A percentile compares a stretch with the other conserved stretches of the same genome.
Evolutionary conservation across 2,113 vertebrate species (phyloP).

Genomic region (Leucosticte australis): DNA sequence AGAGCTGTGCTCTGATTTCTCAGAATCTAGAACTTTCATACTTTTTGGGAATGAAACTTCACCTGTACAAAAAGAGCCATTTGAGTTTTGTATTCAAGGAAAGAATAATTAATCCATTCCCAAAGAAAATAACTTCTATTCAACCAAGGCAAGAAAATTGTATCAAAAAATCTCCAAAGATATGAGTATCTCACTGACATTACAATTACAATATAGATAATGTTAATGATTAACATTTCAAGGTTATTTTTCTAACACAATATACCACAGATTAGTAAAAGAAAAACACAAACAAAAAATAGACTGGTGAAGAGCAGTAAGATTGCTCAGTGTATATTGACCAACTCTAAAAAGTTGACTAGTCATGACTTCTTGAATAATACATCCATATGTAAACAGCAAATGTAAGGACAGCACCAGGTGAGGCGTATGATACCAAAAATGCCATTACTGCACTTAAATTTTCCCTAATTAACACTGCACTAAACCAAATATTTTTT

Average conservation of each 20-base stretch:
- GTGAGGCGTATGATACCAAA: not conserved
- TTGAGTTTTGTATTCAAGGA: not conserved
- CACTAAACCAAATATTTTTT: not conserved
- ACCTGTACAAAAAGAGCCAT: slow-evolving; percentile 54
- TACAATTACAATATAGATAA: not conserved
- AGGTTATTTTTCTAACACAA: not conserved
- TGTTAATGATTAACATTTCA: not conserved
- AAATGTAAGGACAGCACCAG: not conserved
- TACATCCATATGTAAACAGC: not conserved
- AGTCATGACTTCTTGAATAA: not conserved
- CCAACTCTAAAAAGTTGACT: not conserved
- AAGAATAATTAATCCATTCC: not conserved
- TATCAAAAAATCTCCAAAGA: not conserved
- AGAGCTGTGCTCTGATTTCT: slow-evolving; percentile 86
- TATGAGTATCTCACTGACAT: not conserved
- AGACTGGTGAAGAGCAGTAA: not conserved
- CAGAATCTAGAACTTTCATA: slow-evolving; percentile 81
- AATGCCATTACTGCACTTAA: not conserved
- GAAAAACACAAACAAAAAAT: not conserved
- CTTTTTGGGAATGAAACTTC: slow-evolving; percentile 74
- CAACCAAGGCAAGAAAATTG: not conserved
- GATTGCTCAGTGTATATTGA: not conserved
- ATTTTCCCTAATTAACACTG: not conserved
- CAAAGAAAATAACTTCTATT: not conserved
- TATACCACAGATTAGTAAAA: not conserved